Conservation (phyloP, 2,797 vertebrate species). For the Enoplosus armatus region DNA sequence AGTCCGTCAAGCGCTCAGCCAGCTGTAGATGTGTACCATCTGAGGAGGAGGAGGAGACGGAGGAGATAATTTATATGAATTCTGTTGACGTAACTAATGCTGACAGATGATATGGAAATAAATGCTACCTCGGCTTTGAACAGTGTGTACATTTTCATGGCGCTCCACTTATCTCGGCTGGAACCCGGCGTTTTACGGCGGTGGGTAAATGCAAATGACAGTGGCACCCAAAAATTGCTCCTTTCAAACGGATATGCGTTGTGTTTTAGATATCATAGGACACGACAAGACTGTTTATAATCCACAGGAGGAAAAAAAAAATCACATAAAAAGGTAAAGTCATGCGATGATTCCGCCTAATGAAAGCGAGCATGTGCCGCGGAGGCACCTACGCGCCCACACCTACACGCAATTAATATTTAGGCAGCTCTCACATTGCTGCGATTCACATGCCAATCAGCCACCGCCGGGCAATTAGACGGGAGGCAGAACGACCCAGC, state of each 20-base stretch:
- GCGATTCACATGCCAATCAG: conserved; percentile 78
- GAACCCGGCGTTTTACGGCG: conserved; percentile 41
- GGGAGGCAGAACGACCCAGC: conserved; percentile 53
- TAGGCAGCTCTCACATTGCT: conserved; percentile 56
- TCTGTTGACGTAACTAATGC: conserved; percentile 63
- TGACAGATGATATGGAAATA: conserved; percentile 66
- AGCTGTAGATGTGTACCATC: conserved; percentile 14
- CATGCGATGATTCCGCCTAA: conserved; percentile 62
- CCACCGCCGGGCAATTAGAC: conserved; percentile 69
- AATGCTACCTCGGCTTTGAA: conserved; percentile 56
- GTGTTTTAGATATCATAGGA: conserved; percentile 59
- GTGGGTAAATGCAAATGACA: conserved; percentile 51
- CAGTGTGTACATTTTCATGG: conserved; percentile 42
- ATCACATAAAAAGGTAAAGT: conserved; percentile 40
- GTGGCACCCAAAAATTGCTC: conserved; percentile 41
- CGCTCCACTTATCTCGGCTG: conserved; percentile 47
- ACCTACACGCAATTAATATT: conserved; percentile 73
- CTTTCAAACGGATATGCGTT: conserved; percentile 45
- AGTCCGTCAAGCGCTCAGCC: conserved; percentile 55
- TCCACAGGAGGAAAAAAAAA: conserved; percentile 49
- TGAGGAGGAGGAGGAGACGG: conserved; percentile 6
- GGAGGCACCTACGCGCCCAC: conserved; percentile 48
- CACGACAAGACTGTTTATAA: conserved; percentile 68
- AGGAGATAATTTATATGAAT: conserved; percentile 52
- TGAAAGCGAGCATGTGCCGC: conserved; percentile 64